Base-by-base conservation (phyloP, 2,797 vertebrate genomes). In the Typhlichthys subterraneus region DNA sequence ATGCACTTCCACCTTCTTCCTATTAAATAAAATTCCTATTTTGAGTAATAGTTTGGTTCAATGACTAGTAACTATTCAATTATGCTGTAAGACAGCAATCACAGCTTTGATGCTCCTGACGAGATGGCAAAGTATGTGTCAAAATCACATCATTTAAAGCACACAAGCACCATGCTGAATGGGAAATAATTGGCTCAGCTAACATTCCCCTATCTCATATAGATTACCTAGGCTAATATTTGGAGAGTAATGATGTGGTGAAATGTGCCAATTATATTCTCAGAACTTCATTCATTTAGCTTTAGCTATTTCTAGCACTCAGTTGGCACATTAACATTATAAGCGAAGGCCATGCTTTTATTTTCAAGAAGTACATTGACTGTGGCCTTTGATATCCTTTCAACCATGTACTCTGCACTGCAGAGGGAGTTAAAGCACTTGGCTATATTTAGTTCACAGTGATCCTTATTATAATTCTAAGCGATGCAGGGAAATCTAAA, bases 401-500 rank as follows among this genome's bases (percentile, higher is more conserved):
- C 78, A 85, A 89, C 87, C 72, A 50, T 1, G 15, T 12, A 45
- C n/a, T 42, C 3, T 61, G 8, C 52, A 48, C 38, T 12, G 13
- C 67, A 77, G 88, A 80, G 81, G 73, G 74, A 91, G 85, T 85
- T 89, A 87, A 87, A 81, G 76, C 76, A 84, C 85, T 89, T 89
- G 87, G 92, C 91, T 90, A 90, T 91, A 83, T 87, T 83, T 83
- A 76, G 87, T 72, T 80, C 88, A 87, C 82, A 88, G 87, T 88
- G 85, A 81, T 79, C 82, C 4, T 90, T 88, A 89, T 93, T 91
- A 42, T 42, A 93, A 92, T 92, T 91, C 92, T 89, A 78, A 81
- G 81, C 1, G 56, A 65, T 52, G 53, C 67, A 61, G 63, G 65
- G 69, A 70, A 58, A 62, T 70, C 29, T 48, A 8, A 48, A 47